Base-by-base conservation (phyloP, 2,888 invertebrate genomes). In the Lasioglossum leucozonium region DNA sequence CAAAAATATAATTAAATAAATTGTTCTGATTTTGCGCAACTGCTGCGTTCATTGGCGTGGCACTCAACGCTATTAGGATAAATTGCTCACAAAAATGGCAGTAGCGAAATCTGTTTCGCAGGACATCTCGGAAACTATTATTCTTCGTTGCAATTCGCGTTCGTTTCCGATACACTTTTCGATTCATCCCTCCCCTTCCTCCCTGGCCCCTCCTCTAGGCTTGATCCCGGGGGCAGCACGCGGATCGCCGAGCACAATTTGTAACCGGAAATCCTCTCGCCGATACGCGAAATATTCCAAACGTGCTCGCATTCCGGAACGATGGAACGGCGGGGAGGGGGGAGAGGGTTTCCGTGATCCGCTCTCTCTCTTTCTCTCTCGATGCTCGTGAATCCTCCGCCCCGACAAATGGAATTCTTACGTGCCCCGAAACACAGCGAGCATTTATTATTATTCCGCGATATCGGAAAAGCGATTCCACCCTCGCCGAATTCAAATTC, bases 281-380 rank as follows among this genome's bases (percentile, higher is more conserved):
- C 18, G 73, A 73, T 73, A 58, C 34, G 73, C 42, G 69, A 84
- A 85, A 79, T 69, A 84, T 84, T 77, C 44, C 51, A 55, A 69
- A 77, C 76, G 76, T 73, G 76, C 62, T 83, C 77, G 84, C 69
- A 58, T 81, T 67, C 77, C 78, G 77, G 78, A 78, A 81, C 51
- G 47, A n/a, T 16, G 44, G 37, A 37, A 34, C 37, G 10, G 55
- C 58, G 26, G 42, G 2, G 13, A n/a, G 75, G 16, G 16, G 30
- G 37, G 26, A 55, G 47, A 72, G 71, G 40, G 69, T 78, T 88
- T 82, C 65, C 79, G 79, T 16, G 80, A 78, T 76, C 74, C 72
- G 77, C 58, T 79, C 72, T n/a, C n/a, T n/a, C n/a, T n/a, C n/a
- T n/a, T n/a, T n/a, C n/a, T n/a, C n/a, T 44, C 37, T 47, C 22